These are phyloP conservation scores for Porites divaricata DNA, from an alignment of 92 coral and sea anemone species.

Conservation along the genomic window DNA sequence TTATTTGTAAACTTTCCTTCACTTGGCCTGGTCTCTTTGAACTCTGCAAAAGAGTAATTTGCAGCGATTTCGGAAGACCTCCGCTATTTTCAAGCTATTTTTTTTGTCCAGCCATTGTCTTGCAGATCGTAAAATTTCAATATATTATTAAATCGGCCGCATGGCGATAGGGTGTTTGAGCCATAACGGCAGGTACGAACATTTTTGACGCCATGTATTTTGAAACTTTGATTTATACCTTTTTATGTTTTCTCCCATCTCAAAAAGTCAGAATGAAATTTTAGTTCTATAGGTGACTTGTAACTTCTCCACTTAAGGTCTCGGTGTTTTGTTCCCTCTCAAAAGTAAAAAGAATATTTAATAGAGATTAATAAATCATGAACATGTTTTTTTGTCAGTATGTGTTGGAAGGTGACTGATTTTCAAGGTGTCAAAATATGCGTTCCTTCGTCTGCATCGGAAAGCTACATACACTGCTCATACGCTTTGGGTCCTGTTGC, in stretches of 20 bases:
- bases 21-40: neutral
- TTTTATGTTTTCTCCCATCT: constrained; percentile 11
- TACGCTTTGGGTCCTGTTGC: neutral
- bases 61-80: constrained; percentile 36
- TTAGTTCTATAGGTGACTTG: constrained; percentile 33
- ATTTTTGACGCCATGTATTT: constrained; percentile 1
- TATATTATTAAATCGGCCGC: constrained; percentile 62
- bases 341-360: constrained; percentile 70
- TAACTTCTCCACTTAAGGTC: constrained; percentile 65
- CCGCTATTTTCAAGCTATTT: constrained; percentile 15
- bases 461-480: too few species aligned
- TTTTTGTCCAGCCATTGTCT: constrained; percentile 36
- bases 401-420: constrained; percentile 42
- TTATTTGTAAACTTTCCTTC: constrained; percentile 10
- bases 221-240: constrained; percentile 16
- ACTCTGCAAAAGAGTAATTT: constrained; percentile 21
- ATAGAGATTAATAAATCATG: constrained; percentile 73
- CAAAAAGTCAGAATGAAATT: neutral
- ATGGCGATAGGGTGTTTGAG: constrained; percentile 41
- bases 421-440: constrained; percentile 23
- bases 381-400: constrained; percentile 49
- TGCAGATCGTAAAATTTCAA: constrained; percentile 48
- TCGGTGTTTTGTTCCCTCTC: constrained; percentile 46
- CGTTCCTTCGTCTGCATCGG: too few species aligned
- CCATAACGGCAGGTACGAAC: constrained; percentile 24